Percentiles rank a stretch among this genome's conserved stretches.
Conservation (phyloP, 2,888 invertebrate species). For the Hololepta plana region DNA sequence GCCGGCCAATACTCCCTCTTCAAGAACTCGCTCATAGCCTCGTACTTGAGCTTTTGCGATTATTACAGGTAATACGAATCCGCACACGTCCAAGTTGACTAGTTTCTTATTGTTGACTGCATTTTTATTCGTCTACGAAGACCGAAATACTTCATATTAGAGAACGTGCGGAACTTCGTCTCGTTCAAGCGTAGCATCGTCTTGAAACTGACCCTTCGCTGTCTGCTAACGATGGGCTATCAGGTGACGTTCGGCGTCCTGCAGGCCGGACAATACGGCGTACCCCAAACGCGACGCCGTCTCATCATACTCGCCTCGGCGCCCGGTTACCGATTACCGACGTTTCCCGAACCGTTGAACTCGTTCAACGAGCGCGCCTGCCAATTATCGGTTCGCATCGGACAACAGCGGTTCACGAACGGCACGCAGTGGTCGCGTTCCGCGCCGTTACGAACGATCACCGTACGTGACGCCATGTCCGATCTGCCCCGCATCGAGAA, state of each 20-base stretch:
- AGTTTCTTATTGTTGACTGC: too few species aligned
- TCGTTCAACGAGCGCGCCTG: slow-evolving; percentile 52
- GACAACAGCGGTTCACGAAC: slow-evolving; percentile 29
- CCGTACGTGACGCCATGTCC: slow-evolving; percentile 63
- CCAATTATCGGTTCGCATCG: slow-evolving; percentile 40
- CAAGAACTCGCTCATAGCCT: slow-evolving; percentile 69
- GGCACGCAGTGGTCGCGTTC: slow-evolving; percentile 22
- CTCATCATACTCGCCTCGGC: slow-evolving; percentile 63
- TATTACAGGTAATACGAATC: slow-evolving; percentile 45
- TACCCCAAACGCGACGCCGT: slow-evolving; percentile 63
- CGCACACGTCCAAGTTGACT: too few species aligned
- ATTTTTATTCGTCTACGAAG: too few species aligned
- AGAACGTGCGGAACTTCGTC: slow-evolving; percentile 76
- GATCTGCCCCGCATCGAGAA: slow-evolving; percentile 61
- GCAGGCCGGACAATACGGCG: slow-evolving; percentile 73
- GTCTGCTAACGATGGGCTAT: slow-evolving; percentile 68
- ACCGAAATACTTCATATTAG: slow-evolving; percentile 68
- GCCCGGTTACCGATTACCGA: slow-evolving; percentile 54
- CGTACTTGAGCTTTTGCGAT: slow-evolving; percentile 70
- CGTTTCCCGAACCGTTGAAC: slow-evolving; percentile 63
- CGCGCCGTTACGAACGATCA: slow-evolving; percentile 60
- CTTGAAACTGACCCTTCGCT: slow-evolving; percentile 56
- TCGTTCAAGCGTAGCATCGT: slow-evolving; percentile 68
- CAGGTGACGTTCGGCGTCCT: slow-evolving; percentile 75
- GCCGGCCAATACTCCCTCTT: slow-evolving; percentile 67